These are phyloP conservation scores for Tromatobia lineatoria DNA, from an alignment of 2,888 invertebrate species.

Conservation along the genomic window DNA sequence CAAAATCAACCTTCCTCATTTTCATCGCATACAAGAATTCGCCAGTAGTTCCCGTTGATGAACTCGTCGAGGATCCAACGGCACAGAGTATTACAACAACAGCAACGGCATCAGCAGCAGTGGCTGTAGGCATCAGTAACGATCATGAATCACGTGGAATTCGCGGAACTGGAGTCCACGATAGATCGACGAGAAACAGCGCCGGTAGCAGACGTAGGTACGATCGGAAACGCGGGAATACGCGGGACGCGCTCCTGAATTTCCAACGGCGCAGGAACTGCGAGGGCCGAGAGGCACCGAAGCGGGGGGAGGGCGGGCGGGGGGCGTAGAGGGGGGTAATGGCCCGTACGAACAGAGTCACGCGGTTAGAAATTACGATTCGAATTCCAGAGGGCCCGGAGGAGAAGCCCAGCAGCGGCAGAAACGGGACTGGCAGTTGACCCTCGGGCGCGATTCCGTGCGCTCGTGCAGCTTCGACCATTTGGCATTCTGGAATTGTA, in stretches of 20 bases:
- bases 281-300: neutral
- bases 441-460: conserved; percentile 71
- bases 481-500: conserved; percentile 83
- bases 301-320: conserved; percentile 12
- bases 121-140: conserved; percentile 1
- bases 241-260: conserved; percentile 61
- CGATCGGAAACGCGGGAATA: conserved; percentile 68
- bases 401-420: conserved; percentile 55
- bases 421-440: conserved; percentile 68
- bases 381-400: conserved; percentile 79
- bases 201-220: conserved; percentile 29
- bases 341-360: conserved; percentile 78
- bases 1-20: neutral
- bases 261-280: conserved; percentile 52
- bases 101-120: neutral
- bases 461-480: conserved; percentile 73
- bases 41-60: neutral
- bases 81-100: conserved; percentile 2
- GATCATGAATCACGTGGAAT: conserved; percentile 39
- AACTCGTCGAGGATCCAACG: conserved; percentile 16
- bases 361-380: conserved; percentile 83
- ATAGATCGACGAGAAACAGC: conserved; percentile 19
- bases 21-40: conserved; percentile 8
- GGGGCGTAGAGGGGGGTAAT: conserved; percentile 70
- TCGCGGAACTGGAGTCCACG: conserved; percentile 13